These are phyloP conservation scores for Catagonus wagneri DNA, from an alignment of 2,113 vertebrate species.

Conservation along the genomic window DNA sequence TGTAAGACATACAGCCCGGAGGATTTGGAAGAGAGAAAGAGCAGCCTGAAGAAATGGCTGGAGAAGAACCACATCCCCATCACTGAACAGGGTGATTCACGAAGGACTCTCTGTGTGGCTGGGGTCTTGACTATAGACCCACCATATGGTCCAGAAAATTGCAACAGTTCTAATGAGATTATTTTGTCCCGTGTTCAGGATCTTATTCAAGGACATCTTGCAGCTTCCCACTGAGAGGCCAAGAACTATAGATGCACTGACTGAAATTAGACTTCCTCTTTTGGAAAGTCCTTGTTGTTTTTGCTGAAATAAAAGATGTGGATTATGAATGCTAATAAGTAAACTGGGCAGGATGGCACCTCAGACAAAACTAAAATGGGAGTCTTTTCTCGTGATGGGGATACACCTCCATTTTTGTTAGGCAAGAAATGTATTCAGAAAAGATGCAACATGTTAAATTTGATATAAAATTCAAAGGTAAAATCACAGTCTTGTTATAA, in stretches of 20 bases:
- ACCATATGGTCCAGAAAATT: constrained; percentile 93
- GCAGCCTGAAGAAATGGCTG: constrained; percentile 89
- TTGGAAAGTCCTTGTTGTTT: constrained; percentile 44
- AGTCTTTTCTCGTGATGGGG: not conserved
- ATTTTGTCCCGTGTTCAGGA: constrained; percentile 94
- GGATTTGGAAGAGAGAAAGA: constrained; percentile 87
- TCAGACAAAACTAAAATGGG: not conserved
- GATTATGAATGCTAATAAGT: not conserved
- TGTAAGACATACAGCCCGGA: constrained; percentile 80
- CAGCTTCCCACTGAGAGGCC: not conserved
- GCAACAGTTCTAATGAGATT: constrained; percentile 94
- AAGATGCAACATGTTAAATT: not conserved
- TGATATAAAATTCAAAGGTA: not conserved
- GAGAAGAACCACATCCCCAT: constrained; percentile 94
- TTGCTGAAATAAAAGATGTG: constrained; percentile 33
- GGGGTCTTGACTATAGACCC: constrained; percentile 91
- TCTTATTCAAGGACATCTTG: constrained; percentile 88
- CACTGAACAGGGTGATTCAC: constrained; percentile 87
- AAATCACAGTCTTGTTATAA: not conserved
- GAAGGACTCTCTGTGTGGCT: constrained; percentile 89
- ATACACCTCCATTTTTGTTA: constrained; percentile 7
- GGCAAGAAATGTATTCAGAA: constrained; percentile 3
- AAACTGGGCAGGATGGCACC: not conserved
- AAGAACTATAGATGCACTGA: not conserved
- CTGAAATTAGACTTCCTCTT: constrained; percentile 20